These are phyloP conservation scores for Oscheius onirici DNA, from an alignment of 2,888 invertebrate species.

Conservation along the genomic window DNA sequence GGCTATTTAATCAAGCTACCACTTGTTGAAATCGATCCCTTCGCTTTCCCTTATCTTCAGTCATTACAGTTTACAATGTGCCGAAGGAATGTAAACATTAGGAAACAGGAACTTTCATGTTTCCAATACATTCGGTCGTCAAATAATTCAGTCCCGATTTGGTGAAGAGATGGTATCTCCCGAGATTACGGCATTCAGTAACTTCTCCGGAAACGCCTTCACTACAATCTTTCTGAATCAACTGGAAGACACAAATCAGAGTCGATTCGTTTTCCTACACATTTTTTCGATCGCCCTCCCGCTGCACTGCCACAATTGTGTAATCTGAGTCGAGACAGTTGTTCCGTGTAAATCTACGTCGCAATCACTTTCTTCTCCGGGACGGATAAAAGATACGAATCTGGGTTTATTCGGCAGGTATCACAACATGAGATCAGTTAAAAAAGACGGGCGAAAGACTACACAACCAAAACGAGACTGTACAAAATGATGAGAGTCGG, in stretches of 20 bases:
- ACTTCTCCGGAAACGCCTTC: not conserved
- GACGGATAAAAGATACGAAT: no score
- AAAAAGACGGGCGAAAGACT: not conserved
- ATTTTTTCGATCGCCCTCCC: constrained; percentile 23
- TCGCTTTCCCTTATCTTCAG: no score
- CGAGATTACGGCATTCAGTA: not conserved
- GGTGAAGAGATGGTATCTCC: not conserved
- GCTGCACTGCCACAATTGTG: not conserved
- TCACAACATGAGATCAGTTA: not conserved
- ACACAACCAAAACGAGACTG: not conserved
- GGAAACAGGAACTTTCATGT: not conserved
- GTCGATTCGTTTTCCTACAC: constrained; percentile 22
- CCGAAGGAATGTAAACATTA: no score
- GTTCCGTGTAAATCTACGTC: constrained; percentile 9
- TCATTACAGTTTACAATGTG: no score
- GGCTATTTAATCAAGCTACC: no score
- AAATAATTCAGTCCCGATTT: not conserved
- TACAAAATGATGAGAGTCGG: not conserved
- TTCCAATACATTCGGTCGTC: not conserved
- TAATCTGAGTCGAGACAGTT: constrained; percentile 5
- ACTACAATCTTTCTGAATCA: not conserved
- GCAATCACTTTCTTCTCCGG: not conserved
- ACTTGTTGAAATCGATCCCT: no score
- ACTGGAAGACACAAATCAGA: constrained; percentile 10
- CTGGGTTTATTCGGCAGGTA: not conserved